Evolutionary conservation across 1,140 invertebrate genomes (phyloP).

Genomic region (Ruditapes philippinarum): DNA sequence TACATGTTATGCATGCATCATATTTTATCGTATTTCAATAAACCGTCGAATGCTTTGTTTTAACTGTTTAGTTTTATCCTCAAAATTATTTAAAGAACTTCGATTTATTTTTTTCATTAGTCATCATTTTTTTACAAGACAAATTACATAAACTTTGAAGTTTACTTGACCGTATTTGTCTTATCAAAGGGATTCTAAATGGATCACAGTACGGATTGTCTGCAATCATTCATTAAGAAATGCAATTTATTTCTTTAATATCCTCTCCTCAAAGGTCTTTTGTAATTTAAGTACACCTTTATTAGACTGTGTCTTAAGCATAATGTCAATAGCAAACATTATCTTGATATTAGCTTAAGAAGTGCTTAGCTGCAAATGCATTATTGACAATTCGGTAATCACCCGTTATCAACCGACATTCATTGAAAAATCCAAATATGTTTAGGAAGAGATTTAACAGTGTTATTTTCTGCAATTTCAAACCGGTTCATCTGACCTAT

Average conservation of each 20-base stretch:
- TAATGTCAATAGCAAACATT: not conserved
- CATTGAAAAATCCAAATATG: not conserved
- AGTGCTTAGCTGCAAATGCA: not conserved
- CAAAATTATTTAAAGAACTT: too few species aligned
- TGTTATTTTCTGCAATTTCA: too few species aligned
- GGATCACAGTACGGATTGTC: not conserved
- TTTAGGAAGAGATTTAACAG: too few species aligned
- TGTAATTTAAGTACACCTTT: not conserved
- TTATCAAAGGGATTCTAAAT: not conserved
- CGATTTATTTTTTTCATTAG: too few species aligned
- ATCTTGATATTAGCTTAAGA: not conserved
- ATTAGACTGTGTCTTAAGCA: not conserved
- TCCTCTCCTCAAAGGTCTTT: not conserved
- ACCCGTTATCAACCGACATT: not conserved
- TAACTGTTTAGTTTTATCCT: too few species aligned
- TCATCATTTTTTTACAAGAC: too few species aligned
- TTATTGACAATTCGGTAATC: not conserved
- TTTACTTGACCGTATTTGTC: not conserved
- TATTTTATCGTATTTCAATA: too few species aligned
- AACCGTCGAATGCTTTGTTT: too few species aligned
- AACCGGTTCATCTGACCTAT: too few species aligned
- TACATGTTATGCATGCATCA: too few species aligned
- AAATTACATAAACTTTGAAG: too few species aligned
- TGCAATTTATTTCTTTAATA: constrained; percentile 2
- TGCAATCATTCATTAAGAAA: not conserved